Conservation (phyloP, 2,797 vertebrate species). For the Gastrophryne carolinensis region DNA sequence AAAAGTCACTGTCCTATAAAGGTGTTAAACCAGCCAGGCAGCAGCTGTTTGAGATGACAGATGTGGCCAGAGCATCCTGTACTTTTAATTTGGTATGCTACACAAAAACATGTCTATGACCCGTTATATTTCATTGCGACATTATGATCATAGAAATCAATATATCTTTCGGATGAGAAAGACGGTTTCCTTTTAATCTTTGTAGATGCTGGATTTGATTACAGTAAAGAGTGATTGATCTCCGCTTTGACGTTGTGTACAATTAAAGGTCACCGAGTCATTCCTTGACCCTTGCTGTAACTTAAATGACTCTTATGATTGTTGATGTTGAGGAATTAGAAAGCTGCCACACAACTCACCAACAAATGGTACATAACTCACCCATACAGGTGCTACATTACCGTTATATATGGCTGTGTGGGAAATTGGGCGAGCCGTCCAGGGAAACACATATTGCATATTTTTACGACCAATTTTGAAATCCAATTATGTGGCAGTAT, state of each 20-base stretch:
- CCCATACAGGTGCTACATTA: not conserved
- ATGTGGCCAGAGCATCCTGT: constrained; percentile 19
- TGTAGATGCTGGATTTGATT: constrained; percentile 48
- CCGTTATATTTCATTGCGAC: constrained; percentile 50
- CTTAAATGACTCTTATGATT: constrained; percentile 29
- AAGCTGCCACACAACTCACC: constrained; percentile 42
- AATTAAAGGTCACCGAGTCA: constrained; percentile 38
- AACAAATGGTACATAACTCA: constrained; percentile 21
- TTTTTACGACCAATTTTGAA: constrained; percentile 38
- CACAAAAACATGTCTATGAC: constrained; percentile 38
- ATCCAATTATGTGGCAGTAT: constrained; percentile 37
- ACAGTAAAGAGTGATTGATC: constrained; percentile 48
- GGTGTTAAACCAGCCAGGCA: not conserved
- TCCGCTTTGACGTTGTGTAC: constrained; percentile 18
- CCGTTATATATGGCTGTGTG: constrained; percentile 25
- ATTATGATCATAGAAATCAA: constrained; percentile 50
- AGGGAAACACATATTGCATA: constrained; percentile 28
- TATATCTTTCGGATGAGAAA: constrained; percentile 40
- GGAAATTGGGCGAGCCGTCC: constrained; percentile 22
- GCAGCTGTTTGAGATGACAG: constrained; percentile 21
- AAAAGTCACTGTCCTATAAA: not conserved
- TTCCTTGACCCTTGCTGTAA: constrained; percentile 34
- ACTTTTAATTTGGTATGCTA: constrained; percentile 44
- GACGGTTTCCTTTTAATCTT: constrained; percentile 47
- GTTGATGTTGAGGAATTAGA: constrained; percentile 40